These are phyloP conservation scores for Brachionus manjavacas DNA, from an alignment of 1,140 invertebrate species.

Conservation along the genomic window DNA sequence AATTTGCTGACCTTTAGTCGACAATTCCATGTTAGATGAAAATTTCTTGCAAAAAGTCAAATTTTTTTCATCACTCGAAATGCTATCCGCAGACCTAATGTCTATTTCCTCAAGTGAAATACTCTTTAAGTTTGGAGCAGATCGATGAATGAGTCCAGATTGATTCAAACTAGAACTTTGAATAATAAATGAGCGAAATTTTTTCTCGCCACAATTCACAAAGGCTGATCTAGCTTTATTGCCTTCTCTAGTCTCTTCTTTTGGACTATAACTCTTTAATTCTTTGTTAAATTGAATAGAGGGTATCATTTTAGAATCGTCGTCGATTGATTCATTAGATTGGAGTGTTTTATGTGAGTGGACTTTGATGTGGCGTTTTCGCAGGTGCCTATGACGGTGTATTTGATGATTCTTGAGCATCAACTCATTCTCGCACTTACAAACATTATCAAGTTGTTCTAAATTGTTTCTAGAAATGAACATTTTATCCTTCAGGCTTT, in stretches of 20 bases:
- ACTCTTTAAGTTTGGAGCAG: background rate
- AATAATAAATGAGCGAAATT: background rate
- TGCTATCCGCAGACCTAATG: background rate
- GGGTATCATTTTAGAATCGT: conserved; percentile 4
- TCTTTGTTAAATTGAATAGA: background rate
- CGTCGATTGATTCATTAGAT: background rate
- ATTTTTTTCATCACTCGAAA: background rate
- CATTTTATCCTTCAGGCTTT: background rate
- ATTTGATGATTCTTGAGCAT: background rate
- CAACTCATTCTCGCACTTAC: background rate
- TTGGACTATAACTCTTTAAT: background rate
- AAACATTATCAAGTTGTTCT: background rate
- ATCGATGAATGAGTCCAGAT: background rate
- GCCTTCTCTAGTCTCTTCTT: too few species aligned
- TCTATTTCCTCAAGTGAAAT: background rate
- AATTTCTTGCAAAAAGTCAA: background rate
- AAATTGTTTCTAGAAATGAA: background rate
- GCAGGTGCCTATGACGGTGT: background rate
- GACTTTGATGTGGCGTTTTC: background rate
- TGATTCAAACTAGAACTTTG: background rate
- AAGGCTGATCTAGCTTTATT: background rate
- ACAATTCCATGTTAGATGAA: conserved; percentile 19
- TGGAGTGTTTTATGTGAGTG: too few species aligned
- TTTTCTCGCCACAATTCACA: background rate
- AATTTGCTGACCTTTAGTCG: background rate